Evolutionary conservation across 2,888 invertebrate genomes (phyloP).

Genomic region (Thelaira solivaga): DNA sequence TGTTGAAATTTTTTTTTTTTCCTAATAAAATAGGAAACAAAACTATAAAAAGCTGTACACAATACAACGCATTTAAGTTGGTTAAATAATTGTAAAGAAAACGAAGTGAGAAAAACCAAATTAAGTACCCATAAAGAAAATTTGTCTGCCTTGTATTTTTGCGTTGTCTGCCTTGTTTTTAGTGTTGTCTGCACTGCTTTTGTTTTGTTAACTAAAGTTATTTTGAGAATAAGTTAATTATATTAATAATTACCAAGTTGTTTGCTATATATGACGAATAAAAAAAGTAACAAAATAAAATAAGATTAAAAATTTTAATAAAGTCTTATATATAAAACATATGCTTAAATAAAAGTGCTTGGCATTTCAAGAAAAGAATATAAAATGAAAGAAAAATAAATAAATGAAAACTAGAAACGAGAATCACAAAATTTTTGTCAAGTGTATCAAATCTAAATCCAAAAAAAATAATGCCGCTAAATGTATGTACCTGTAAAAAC

Average conservation of each 20-base stretch:
- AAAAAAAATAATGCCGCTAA: too few relatives aligned
- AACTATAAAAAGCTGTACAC: slow-evolving; percentile 28
- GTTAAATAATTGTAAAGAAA: slow-evolving; percentile 12
- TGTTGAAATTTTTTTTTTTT: slow-evolving; percentile 53
- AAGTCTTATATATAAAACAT: too few relatives aligned
- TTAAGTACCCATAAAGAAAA: slow-evolving; percentile 1
- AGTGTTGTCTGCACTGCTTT: slow-evolving; percentile 20
- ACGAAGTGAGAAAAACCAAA: slow-evolving; percentile 29
- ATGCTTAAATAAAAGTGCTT: too few relatives aligned
- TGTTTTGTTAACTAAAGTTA: slow-evolving; percentile 21
- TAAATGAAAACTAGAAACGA: too few relatives aligned
- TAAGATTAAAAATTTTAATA: background rate
- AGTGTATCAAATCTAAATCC: too few relatives aligned
- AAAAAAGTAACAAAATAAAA: slow-evolving; percentile 19
- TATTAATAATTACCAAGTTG: slow-evolving; percentile 24
- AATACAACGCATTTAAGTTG: slow-evolving; percentile 32
- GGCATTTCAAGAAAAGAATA: too few relatives aligned
- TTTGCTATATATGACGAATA: too few relatives aligned
- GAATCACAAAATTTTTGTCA: too few relatives aligned
- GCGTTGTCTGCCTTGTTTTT: too few relatives aligned
- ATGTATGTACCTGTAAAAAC: too few relatives aligned
- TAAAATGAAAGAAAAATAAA: too few relatives aligned
- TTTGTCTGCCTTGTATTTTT: slow-evolving; percentile 10
- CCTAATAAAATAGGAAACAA: slow-evolving; percentile 40
- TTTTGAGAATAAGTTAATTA: slow-evolving; percentile 26